These are phyloP conservation scores for Gryon sp. DNA, from an alignment of 1,140 invertebrate species.

Conservation along the genomic window DNA sequence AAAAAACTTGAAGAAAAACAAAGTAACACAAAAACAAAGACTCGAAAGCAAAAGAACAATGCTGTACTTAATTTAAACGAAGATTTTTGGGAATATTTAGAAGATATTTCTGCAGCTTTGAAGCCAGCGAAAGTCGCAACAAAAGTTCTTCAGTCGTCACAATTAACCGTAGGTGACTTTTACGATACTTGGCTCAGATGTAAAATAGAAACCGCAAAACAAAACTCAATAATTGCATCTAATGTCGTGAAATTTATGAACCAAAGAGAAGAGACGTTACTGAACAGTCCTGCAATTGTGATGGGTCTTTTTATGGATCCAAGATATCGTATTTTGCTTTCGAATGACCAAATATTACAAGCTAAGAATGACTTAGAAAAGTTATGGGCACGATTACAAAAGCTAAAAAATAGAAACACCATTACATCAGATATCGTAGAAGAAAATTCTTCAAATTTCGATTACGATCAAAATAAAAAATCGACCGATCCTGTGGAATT, in stretches of 20 bases:
- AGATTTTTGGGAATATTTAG: neutral
- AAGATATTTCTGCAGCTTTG: neutral
- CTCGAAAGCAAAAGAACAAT: too few species aligned
- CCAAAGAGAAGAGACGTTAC: neutral
- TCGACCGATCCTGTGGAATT: too few species aligned
- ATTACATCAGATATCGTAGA: too few species aligned
- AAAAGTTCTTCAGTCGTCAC: neutral
- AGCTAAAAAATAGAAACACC: too few species aligned
- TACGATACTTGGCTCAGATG: neutral
- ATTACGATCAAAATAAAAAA: too few species aligned
- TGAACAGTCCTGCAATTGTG: neutral
- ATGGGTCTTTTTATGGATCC: slow-evolving; percentile 11
- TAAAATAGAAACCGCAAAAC: neutral
- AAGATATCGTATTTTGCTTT: neutral
- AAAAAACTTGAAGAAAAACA: too few species aligned
- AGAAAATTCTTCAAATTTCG: too few species aligned
- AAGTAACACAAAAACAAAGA: too few species aligned
- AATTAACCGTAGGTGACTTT: slow-evolving; percentile 1
- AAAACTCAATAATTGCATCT: neutral
- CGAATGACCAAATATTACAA: neutral
- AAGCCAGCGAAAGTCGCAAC: slow-evolving; percentile 2
- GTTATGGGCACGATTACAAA: neutral
- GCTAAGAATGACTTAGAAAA: neutral
- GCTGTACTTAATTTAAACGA: slow-evolving; percentile 1
- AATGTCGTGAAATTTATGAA: neutral